Base-by-base conservation (phyloP, 2,113 vertebrate genomes). In the Cyphomyrus discorhynchus region DNA sequence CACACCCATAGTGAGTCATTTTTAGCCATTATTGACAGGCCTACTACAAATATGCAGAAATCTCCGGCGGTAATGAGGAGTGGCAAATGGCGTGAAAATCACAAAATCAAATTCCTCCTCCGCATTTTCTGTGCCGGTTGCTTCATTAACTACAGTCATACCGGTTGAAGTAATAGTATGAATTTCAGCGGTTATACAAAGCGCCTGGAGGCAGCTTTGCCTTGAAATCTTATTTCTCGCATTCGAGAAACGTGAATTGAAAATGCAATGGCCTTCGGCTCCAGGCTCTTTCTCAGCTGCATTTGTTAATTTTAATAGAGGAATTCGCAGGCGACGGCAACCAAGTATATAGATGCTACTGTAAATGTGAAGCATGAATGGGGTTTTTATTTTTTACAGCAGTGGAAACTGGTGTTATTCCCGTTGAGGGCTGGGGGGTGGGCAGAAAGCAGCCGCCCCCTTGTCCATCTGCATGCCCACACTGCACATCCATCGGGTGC, bases 11-110 rank as follows among this genome's bases (percentile, higher is more conserved):
- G 62, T 45, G 21, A 70, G 24, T 47, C 62, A 82, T 89, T 56
- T 89, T 77, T 80, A 62, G 89, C 80, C 49, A 17, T 50, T 84
- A 70, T 27, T 88, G 89, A 89, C 27, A 70, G 62, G 62, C 62
- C 2, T 58, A 49, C 17, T 50, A 49, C 31, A 58, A 58, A 85
- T 89, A 86, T 47, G n/a, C 15, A 50, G 17, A 0, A 42, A n/a
- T 19, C 35, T 42, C 52, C 15, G 17, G 66, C 46, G 8, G 66
- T 50, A 52, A 35, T 50, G 24, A 49, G 19, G 53, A 31, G 35
- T 74, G 66, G 47, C 46, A 49, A 77, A 35, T 88, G 58, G 21
- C n/a, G 84, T 27, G 27, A 35, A 86, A 27, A n/a, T 50, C 27
- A 50, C 50, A 8, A 86, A 42, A 42, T 46, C 42, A 88, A 66